Percentiles rank a stretch among this genome's conserved stretches.
phyloP scores from a whole-genome alignment of 2,797 vertebrate species.

The Coluber constrictor region DNA sequence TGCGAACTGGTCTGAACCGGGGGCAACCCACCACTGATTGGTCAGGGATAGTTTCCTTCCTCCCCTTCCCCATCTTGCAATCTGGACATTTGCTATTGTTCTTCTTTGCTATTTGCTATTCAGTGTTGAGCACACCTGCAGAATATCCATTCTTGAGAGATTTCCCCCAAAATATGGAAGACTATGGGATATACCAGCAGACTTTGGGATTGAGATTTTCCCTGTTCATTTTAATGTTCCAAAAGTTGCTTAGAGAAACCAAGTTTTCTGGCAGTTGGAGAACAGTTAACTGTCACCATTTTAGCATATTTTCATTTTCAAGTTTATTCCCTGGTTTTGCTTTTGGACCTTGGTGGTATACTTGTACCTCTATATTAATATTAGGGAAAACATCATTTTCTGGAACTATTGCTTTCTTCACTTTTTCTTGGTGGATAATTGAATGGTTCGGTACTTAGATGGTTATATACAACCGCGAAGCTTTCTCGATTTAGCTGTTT shows the following conservation, averaged over 20 bases:
- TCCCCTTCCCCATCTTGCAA: not conserved
- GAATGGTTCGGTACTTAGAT: not conserved
- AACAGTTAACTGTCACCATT: too few species aligned
- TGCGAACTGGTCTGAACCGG: too few species aligned
- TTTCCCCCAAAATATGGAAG: not conserved
- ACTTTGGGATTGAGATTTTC: too few species aligned
- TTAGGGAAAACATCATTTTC: not conserved
- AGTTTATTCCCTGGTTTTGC: not conserved
- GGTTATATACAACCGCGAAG: not conserved
- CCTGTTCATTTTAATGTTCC: too few species aligned
- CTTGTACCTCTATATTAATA: not conserved
- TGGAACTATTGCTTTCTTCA: not conserved
- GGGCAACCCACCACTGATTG: not conserved
- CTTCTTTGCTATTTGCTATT: not conserved
- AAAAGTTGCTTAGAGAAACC: too few species aligned
- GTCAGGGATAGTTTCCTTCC: not conserved
- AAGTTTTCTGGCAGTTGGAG: too few species aligned
- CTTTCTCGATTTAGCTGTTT: not conserved
- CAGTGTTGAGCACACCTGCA: not conserved
- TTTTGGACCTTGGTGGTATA: too few species aligned
- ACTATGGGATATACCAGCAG: too few species aligned
- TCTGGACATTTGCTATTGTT: not conserved
- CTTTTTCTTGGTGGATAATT: not conserved
- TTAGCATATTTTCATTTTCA: not conserved
- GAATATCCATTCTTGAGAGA: not conserved